Conservation (phyloP, 2,888 invertebrate species). For the Smittia aterrima region DNA sequence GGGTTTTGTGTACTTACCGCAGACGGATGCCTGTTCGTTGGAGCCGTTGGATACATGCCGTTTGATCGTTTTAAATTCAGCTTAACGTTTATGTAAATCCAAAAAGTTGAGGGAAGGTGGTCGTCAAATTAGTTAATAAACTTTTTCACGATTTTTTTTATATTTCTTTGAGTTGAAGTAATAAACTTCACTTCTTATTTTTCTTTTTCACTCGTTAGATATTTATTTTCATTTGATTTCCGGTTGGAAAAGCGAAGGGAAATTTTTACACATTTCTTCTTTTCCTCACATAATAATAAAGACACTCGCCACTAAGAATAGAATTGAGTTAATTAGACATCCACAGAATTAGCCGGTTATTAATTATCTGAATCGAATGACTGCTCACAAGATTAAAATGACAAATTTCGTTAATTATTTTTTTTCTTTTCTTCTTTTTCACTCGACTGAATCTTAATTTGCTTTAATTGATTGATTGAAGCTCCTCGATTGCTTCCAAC, state of each 20-base stretch:
- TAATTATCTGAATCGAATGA: too few relatives aligned
- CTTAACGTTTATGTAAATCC: conserved; percentile 15
- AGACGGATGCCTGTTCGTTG: conserved; percentile 30
- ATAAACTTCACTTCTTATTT: neutral
- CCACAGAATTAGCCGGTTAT: too few relatives aligned
- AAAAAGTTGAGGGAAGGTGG: neutral
- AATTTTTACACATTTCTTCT: neutral
- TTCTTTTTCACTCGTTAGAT: neutral
- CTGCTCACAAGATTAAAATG: too few relatives aligned
- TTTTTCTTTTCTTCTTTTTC: too few relatives aligned
- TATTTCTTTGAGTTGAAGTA: neutral
- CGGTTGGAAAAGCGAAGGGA: neutral
- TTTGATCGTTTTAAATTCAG: conserved; percentile 34
- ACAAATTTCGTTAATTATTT: too few relatives aligned
- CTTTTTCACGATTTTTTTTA: neutral
- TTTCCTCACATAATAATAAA: too few relatives aligned
- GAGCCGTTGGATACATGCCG: conserved; percentile 35
- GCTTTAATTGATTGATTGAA: too few relatives aligned
- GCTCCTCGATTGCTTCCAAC: too few relatives aligned
- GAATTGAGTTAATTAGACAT: too few relatives aligned
- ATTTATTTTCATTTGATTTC: neutral
- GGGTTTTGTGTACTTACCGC: conserved; percentile 6
- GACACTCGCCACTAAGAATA: too few relatives aligned
- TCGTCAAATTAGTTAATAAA: neutral
- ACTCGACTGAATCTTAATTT: too few relatives aligned